These are phyloP conservation scores for Phenacoccus solenopsis DNA, from an alignment of 1,140 invertebrate genomes.

Conservation along the genomic window DNA sequence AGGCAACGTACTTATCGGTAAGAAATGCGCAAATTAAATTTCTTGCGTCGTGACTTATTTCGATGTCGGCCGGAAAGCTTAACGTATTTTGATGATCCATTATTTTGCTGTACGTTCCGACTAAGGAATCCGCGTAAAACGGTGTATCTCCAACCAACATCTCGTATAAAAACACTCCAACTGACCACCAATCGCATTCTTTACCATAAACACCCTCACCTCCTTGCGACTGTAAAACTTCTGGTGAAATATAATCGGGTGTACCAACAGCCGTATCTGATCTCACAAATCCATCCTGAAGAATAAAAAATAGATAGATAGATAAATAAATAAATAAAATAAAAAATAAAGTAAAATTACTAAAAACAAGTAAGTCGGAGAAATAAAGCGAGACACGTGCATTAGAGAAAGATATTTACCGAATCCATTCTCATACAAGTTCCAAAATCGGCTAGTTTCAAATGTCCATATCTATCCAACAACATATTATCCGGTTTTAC, in stretches of 20 bases:
- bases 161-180: conserved; percentile 96
- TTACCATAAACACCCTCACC: conserved; percentile 88
- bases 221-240: conserved; percentile 94
- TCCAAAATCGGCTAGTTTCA: conserved; percentile 98
- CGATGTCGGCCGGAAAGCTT: conserved; percentile 85
- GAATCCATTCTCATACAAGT: conserved; percentile 97
- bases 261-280: conserved; percentile 98
- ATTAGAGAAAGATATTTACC: conserved; percentile 36
- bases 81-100: conserved; percentile 97
- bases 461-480: conserved; percentile 82
- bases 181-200: conserved; percentile 99
- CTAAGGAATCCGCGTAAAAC: conserved; percentile 95
- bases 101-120: conserved; percentile 97
- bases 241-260: conserved; percentile 98
- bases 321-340: background rate
- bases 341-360: background rate
- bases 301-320: conserved; percentile 23
- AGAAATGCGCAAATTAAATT: conserved; percentile 86
- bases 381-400: too few species aligned
- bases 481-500: conserved; percentile 99
- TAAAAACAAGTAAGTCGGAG: background rate
- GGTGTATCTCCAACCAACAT: conserved; percentile 98
- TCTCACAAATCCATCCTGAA: conserved; percentile 77
- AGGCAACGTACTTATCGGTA: conserved; percentile 53
- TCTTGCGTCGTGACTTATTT: conserved; percentile 84